Base-by-base conservation (phyloP, 2,888 invertebrate species). In the Lottia gigantea region DNA sequence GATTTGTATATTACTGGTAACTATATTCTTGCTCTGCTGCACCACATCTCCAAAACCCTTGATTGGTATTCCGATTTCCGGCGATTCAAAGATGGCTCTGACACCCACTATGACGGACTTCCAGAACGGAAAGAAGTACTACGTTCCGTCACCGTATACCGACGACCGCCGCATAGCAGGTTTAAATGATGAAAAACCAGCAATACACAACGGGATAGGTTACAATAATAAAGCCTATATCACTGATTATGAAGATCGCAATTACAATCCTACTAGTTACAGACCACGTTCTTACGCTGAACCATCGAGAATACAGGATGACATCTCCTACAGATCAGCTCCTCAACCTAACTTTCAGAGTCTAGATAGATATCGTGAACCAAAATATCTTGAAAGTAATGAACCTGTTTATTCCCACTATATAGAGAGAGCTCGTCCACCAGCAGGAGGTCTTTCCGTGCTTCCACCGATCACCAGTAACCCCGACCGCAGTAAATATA, bases 281-380 rank as follows among this genome's bases (percentile, higher is more conserved):
- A 19, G 55, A 55, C 55, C 55, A 55, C 55, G 55, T 55, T 55
- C 55, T 55, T 55, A 55, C 4, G 55, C 55, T 55, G 55, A 55
- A 55, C 55, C 55, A 23, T 23, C 19, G 2, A 23, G 19, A 19
- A 4, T 55, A 23, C 23, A 11, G 8, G 19, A 23, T 55, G 23
- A 19, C 19, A 8, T 14, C 19, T 11, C 23, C 19, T 23, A 23
- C 19, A 23, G 55, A 19, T 23, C 55, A 14, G 55, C 23, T 23
- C 19, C 19, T 8, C 55, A 7, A 55, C 23, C 2, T 2, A 55
- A 19, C 19, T 19, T 19, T 1, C 49, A 16, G 49, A 19, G n/a
- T n/a, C 15, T 49, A 19, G 55, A 55, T 0, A 19, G 55, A 55
- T 23, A 55, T 3, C 19, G 23, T 12, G 23, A 55, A 0, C 55